Evolutionary conservation across 2,888 invertebrate genomes (phyloP).

Genomic region (Spodoptera exigua): DNA sequence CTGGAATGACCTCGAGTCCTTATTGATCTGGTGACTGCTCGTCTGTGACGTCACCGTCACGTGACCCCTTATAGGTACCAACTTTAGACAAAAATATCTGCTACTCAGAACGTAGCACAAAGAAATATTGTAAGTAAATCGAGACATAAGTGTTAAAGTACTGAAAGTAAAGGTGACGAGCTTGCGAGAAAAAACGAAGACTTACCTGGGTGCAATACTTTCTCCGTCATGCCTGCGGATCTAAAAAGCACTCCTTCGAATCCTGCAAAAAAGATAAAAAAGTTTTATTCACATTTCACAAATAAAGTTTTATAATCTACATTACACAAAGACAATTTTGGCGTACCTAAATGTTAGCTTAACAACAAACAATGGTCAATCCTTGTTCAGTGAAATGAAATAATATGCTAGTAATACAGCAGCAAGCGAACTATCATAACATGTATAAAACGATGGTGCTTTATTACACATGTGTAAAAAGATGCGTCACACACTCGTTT

Average conservation of each 20-base stretch:
- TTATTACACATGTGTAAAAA: conserved; percentile 22
- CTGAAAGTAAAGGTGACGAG: not conserved
- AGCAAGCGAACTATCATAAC: not conserved
- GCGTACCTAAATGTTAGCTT: too few relatives aligned
- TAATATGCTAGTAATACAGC: not conserved
- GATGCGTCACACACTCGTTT: conserved; percentile 50
- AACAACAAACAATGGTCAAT: too few relatives aligned
- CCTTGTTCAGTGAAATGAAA: not conserved
- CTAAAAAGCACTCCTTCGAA: conserved; percentile 89
- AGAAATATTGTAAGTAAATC: too few relatives aligned
- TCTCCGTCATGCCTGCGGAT: conserved; percentile 94
- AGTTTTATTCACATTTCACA: conserved; percentile 1
- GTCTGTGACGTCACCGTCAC: conserved; percentile 77
- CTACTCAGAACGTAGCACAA: too few relatives aligned
- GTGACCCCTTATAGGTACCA: conserved; percentile 64
- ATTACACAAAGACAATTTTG: too few relatives aligned
- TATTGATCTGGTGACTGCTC: conserved; percentile 84
- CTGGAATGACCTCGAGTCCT: conserved; percentile 83
- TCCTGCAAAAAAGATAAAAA: conserved; percentile 79
- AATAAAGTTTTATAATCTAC: too few relatives aligned
- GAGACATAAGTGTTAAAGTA: not conserved
- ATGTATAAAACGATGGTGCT: not conserved
- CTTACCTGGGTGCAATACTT: conserved; percentile 94
- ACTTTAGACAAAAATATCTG: conserved; percentile 39
- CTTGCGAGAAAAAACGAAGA: conserved; percentile 64